These are phyloP conservation scores for Luffia ferchaultella DNA, from an alignment of 2,888 invertebrate species.

Conservation along the genomic window DNA sequence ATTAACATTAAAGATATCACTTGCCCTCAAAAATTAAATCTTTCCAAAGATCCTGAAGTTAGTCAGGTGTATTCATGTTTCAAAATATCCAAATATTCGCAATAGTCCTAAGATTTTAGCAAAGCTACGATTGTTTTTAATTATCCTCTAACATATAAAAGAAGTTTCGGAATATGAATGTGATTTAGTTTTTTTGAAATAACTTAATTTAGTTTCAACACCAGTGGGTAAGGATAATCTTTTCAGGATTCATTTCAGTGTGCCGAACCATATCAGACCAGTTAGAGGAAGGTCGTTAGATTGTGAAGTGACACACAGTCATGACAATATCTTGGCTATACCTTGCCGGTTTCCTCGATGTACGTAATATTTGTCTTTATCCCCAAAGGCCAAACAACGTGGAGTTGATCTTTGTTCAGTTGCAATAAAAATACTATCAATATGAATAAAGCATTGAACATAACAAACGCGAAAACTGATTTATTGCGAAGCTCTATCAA, in stretches of 20 bases:
- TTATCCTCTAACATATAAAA: no score
- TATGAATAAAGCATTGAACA: slow-evolving; percentile 99
- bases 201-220: neutral
- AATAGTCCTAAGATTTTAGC: no score
- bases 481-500: slow-evolving; percentile 96
- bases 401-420: slow-evolving; percentile 98
- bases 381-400: slow-evolving; percentile 96
- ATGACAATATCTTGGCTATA: slow-evolving; percentile 63
- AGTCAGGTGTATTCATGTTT: no score
- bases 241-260: slow-evolving; percentile 49
- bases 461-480: slow-evolving; percentile 97
- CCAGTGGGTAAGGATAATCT: slow-evolving; percentile 1
- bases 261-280: slow-evolving; percentile 58
- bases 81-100: no score
- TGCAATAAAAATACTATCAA: slow-evolving; percentile 98
- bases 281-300: slow-evolving; percentile 65
- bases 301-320: slow-evolving; percentile 56
- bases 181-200: no score
- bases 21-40: no score
- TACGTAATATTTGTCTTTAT: slow-evolving; percentile 94
- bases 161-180: no score
- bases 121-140: no score
- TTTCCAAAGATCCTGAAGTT: no score
- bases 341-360: slow-evolving; percentile 93
- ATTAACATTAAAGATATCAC: no score